These are phyloP conservation scores for Elanoides forficatus DNA, from an alignment of 2,113 vertebrate species.

Conservation along the genomic window DNA sequence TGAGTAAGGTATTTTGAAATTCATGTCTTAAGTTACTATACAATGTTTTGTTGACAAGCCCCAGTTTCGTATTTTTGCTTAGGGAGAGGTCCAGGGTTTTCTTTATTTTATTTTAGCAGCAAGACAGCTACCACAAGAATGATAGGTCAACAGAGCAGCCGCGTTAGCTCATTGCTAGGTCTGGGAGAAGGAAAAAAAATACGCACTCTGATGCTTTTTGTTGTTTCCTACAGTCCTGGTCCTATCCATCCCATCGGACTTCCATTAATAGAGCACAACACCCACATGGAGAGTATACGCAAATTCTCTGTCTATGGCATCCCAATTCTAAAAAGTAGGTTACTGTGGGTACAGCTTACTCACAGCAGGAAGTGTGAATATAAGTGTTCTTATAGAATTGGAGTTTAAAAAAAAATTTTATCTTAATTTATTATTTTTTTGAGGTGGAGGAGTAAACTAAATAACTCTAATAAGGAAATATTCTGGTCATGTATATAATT, in stretches of 20 bases:
- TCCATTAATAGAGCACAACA: background rate
- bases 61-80: background rate
- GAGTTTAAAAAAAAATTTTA: background rate
- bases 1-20: background rate
- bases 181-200: background rate
- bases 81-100: background rate
- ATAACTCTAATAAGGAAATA: background rate
- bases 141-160: background rate
- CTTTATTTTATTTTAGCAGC: background rate
- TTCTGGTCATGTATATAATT: background rate
- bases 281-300: background rate
- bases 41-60: background rate
- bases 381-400: background rate
- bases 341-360: background rate
- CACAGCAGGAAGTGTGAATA: background rate
- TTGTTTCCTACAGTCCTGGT: background rate
- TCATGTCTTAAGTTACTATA: background rate
- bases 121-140: background rate
- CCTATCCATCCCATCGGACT: background rate
- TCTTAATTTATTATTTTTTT: background rate
- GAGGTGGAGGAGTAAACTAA: background rate
- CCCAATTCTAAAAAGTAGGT: background rate
- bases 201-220: background rate
- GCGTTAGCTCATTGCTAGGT: fast-evolving
- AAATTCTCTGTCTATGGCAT: background rate